These are phyloP conservation scores for Ifrita kowaldi DNA, from an alignment of 2,113 vertebrate genomes.

Conservation along the genomic window DNA sequence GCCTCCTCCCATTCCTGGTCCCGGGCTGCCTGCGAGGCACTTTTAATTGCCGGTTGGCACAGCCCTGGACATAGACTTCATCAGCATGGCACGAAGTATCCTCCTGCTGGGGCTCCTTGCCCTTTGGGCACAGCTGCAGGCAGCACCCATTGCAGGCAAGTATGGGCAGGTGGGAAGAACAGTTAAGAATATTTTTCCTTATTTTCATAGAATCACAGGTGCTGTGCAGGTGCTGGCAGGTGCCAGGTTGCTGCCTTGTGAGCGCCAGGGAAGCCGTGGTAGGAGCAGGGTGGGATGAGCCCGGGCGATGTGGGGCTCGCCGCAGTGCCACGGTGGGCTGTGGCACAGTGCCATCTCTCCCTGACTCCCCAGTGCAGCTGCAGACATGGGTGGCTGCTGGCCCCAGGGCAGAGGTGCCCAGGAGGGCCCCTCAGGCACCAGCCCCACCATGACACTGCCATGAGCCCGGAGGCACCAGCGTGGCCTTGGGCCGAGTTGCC, in stretches of 20 bases:
- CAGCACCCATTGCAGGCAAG: conserved; percentile 34
- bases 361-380: accelerated
- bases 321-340: accelerated
- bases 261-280: accelerated
- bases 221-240: not conserved
- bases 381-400: not conserved
- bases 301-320: accelerated
- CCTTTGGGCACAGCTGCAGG: conserved; percentile 2
- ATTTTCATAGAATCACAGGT: not conserved
- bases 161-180: not conserved
- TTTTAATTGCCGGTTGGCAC: not conserved
- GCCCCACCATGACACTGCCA: accelerated
- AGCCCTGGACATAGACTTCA: not conserved
- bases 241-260: not conserved
- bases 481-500: accelerated
- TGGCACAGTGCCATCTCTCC: not conserved
- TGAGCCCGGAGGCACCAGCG: accelerated
- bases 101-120: not conserved
- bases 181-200: not conserved
- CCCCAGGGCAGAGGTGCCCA: not conserved
- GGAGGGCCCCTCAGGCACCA: not conserved
- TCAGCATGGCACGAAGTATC: not conserved
- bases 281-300: not conserved
- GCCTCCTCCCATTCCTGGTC: conserved; percentile 19
- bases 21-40: not conserved